phyloP scores from a whole-genome alignment of 2,888 invertebrate genomes.

The Lepidonotus clava region DNA sequence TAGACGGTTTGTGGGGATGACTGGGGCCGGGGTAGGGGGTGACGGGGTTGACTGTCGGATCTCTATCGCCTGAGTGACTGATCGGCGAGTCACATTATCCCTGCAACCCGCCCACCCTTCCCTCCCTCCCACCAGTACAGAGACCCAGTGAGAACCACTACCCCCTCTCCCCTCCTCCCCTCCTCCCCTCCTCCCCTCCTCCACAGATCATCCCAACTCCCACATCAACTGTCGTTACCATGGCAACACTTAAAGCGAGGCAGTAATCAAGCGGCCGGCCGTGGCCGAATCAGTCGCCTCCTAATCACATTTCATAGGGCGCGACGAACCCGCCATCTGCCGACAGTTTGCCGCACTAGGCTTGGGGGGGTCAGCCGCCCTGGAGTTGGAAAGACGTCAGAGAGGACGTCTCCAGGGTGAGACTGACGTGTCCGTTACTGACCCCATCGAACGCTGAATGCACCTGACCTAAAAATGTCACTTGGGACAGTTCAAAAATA shows the following conservation, averaged over 20 bases:
- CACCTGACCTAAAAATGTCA: too few relatives aligned
- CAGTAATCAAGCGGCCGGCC: slow-evolving; percentile 16
- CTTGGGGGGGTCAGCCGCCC: background rate
- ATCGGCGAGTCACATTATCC: slow-evolving; percentile 6
- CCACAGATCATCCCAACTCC: slow-evolving; percentile 39
- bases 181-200: background rate
- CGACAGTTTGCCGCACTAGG: background rate
- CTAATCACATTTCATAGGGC: slow-evolving; percentile 32
- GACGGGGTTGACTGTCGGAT: background rate
- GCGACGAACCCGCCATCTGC: background rate
- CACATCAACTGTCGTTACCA: slow-evolving; percentile 47
- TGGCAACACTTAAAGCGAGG: slow-evolving; percentile 48
- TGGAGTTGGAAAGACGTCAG: too few relatives aligned
- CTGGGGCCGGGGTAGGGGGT: background rate
- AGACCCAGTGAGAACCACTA: too few relatives aligned
- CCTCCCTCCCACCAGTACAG: background rate
- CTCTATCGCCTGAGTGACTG: slow-evolving; percentile 19
- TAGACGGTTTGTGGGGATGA: background rate
- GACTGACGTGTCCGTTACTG: too few relatives aligned
- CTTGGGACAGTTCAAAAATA: too few relatives aligned
- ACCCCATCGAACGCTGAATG: too few relatives aligned
- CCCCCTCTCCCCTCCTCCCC: background rate
- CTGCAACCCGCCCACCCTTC: background rate
- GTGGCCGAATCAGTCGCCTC: background rate
- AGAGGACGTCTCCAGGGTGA: background rate